These are phyloP conservation scores for Bombus impatiens DNA, from an alignment of 1,140 invertebrate genomes.

Conservation along the genomic window DNA sequence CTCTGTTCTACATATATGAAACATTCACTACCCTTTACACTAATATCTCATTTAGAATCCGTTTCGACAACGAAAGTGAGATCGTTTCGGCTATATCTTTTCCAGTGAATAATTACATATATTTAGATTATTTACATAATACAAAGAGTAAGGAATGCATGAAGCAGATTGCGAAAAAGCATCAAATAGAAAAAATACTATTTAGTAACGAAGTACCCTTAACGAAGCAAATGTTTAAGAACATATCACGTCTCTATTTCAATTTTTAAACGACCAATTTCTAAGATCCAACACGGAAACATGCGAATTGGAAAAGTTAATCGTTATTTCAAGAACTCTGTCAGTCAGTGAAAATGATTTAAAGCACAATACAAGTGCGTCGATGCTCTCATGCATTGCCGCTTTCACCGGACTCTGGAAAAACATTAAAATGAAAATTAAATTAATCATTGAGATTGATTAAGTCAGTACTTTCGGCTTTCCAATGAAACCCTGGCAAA, in stretches of 20 bases:
- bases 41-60: not conserved
- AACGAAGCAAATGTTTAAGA: not conserved
- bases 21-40: not conserved
- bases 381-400: constrained; percentile 12
- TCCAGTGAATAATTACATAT: not conserved
- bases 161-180: not conserved
- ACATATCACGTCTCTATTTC: not conserved
- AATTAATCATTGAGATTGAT: constrained; percentile 21
- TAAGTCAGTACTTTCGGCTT: not conserved
- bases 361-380: no score
- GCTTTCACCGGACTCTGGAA: constrained; percentile 12
- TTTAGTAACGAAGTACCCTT: not conserved
- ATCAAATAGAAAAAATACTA: not conserved
- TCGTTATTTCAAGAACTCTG: not conserved
- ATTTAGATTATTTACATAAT: not conserved
- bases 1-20: not conserved
- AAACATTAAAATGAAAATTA: not conserved
- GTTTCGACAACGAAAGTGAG: not conserved
- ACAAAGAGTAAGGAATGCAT: not conserved
- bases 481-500: not conserved
- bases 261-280: not conserved
- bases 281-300: not conserved
- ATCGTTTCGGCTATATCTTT: not conserved
- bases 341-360: no score
- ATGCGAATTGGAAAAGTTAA: not conserved